A percentile compares a stretch with the other conserved stretches of the same genome.
phyloP scores from a whole-genome alignment of 1,140 invertebrate species.

The Drosophila ambigua region DNA sequence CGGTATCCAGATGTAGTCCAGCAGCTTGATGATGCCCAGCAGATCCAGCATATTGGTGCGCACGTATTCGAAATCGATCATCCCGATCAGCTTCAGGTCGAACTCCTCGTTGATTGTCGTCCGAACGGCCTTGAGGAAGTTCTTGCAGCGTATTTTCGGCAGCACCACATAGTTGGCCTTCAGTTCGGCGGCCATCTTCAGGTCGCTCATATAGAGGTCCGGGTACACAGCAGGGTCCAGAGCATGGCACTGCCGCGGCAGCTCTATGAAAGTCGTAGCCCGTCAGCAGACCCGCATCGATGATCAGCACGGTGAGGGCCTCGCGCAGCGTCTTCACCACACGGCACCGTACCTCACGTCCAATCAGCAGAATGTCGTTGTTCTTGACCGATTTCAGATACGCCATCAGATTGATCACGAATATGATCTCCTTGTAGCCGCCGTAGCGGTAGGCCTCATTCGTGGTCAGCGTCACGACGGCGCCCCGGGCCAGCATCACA shows the following conservation, averaged over 20 bases:
- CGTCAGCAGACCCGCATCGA: conserved; percentile 66
- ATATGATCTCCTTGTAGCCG: conserved; percentile 67
- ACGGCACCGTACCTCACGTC: conserved; percentile 55
- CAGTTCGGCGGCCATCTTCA: conserved; percentile 34
- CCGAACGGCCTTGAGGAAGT: conserved; percentile 55
- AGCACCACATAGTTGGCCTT: conserved; percentile 69
- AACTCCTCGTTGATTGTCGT: conserved; percentile 27
- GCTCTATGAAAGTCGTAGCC: conserved; percentile 76
- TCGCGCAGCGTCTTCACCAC: conserved; percentile 71
- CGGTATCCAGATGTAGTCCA: conserved; percentile 79
- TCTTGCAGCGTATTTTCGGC: conserved; percentile 73
- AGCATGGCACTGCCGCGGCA: conserved; percentile 71
- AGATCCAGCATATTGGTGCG: conserved; percentile 75
- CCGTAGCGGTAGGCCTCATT: conserved; percentile 62
- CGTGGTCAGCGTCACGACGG: conserved; percentile 66
- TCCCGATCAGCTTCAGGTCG: conserved; percentile 65
- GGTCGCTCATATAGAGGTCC: conserved; percentile 49
- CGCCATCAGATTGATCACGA: conserved; percentile 64
- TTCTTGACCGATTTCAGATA: conserved; percentile 59
- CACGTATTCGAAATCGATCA: conserved; percentile 78
- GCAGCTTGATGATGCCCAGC: conserved; percentile 68
- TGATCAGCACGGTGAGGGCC: conserved; percentile 64
- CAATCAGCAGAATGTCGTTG: conserved; percentile 64
- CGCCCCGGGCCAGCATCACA: conserved; percentile 52
- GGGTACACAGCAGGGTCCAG: conserved; percentile 37